Evolutionary conservation across 2,797 vertebrate species (phyloP), one percentile per base, ranked within the genome.

Genomic region (Lepus oiostolus): DNA sequence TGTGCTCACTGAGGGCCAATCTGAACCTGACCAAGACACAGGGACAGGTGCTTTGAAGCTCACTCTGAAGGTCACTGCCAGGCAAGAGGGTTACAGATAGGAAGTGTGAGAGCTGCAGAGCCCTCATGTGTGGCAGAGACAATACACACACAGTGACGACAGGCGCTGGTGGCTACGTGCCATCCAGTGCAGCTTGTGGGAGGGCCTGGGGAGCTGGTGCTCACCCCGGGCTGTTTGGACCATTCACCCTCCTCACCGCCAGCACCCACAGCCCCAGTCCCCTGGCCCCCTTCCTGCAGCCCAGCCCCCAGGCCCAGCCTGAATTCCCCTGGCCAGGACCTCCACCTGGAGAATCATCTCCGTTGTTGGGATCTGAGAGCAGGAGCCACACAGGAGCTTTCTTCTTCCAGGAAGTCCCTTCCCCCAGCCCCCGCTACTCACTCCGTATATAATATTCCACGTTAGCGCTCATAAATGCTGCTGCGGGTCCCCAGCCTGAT

Each of bases 401-500:
- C 97, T 96, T 98, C 97, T 98, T 98, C 98, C 98, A 98, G 98
- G 98, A 98, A 98, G 98, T 97, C 98, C 96, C 97, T 93, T 96
- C 98, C 98, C 98, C 98, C 97, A 97, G 52, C 96, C 96, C 96
- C 92, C 77, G 65, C 93, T 80, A 85, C 97, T 98, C 97, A 97
- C 95, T 97, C 98, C 98, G 98, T 98, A 98, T 98, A 98, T 98
- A 98, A 98, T 98, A 98, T 98, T 98, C 98, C 98, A 98, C 97
- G 98, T 97, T 98, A 97, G 98, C 98, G 98, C 98, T 98, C 98
- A 98, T 98, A 98, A 99, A 98, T 98, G 98, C 97, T 98, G 98
- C 98, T 98, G 97, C 97, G 98, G 98, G 98, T 98, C 98, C 98
- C 98, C 98, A 98, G 98, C 98, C 97, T 98, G 98, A 99, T 98